Evolutionary conservation across 2,888 invertebrate species (phyloP).

Genomic region (Flexamia atlantica): DNA sequence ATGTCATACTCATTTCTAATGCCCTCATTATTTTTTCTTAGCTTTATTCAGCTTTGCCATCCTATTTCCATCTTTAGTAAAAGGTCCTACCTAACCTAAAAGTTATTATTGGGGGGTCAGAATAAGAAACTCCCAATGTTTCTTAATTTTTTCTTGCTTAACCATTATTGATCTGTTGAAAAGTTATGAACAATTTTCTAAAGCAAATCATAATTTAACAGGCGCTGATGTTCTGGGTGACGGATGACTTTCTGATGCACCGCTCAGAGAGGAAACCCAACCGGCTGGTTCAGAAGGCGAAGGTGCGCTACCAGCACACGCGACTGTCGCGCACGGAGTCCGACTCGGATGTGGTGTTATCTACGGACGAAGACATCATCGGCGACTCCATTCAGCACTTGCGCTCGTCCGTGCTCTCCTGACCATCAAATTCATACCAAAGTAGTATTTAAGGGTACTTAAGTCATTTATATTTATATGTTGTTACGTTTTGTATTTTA

Average conservation of each 20-base stretch:
- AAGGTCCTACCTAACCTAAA: too few species aligned
- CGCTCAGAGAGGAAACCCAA: slow-evolving; percentile 70
- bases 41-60: too few species aligned
- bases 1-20: too few species aligned
- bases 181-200: too few species aligned
- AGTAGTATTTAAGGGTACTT: slow-evolving; percentile 49
- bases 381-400: slow-evolving; percentile 71
- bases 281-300: slow-evolving; percentile 74
- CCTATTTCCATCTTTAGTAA: too few species aligned
- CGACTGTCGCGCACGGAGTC: slow-evolving; percentile 78
- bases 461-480: slow-evolving; percentile 23
- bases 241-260: slow-evolving; percentile 90
- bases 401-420: slow-evolving; percentile 51
- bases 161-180: too few species aligned
- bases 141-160: too few species aligned
- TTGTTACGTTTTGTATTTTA: slow-evolving; percentile 34
- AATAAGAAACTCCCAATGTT: too few species aligned
- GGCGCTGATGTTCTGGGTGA: slow-evolving; percentile 93
- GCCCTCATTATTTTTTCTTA: too few species aligned
- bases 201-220: slow-evolving; percentile 72
- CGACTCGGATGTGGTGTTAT: slow-evolving; percentile 80
- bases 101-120: too few species aligned
- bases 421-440: slow-evolving; percentile 29
- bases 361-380: slow-evolving; percentile 81
- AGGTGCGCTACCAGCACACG: slow-evolving; percentile 80